Conservation (phyloP, 2,888 invertebrate species). For the Drepanosiphum platanoidis region DNA sequence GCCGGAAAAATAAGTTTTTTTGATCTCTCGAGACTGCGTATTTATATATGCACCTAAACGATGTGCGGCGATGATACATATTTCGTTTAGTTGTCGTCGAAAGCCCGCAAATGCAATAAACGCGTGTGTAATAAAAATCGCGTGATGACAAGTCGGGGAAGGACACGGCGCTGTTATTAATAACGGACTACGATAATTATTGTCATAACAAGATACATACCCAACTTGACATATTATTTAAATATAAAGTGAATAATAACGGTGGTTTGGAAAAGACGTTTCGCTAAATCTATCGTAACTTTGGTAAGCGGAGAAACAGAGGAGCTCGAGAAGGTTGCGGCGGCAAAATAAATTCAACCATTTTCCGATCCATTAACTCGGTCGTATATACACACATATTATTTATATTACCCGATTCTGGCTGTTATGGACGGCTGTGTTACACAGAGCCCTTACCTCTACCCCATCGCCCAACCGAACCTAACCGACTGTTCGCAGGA, state of each 20-base stretch:
- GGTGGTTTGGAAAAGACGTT: conserved; percentile 9
- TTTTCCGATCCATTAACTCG: conserved; percentile 27
- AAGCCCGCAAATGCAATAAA: too few relatives aligned
- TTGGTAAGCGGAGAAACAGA: not conserved
- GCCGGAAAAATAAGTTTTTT: too few relatives aligned
- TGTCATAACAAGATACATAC: too few relatives aligned
- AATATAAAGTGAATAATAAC: not conserved
- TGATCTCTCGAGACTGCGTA: too few relatives aligned
- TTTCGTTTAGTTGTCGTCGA: too few relatives aligned
- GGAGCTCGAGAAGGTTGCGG: not conserved
- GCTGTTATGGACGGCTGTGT: not conserved
- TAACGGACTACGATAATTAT: too few relatives aligned
- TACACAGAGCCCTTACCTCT: not conserved
- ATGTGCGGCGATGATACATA: too few relatives aligned
- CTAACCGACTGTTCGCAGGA: not conserved
- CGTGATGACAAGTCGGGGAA: too few relatives aligned
- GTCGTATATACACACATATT: not conserved
- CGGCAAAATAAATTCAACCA: not conserved
- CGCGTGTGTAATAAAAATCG: too few relatives aligned
- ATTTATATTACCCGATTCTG: not conserved
- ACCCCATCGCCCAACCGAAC: not conserved
- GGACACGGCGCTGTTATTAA: too few relatives aligned
- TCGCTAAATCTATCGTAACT: conserved; percentile 2
- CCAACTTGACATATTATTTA: too few relatives aligned
- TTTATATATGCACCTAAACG: too few relatives aligned